phyloP scores from a whole-genome alignment of 2,797 vertebrate genomes.

The Synanceia verrucosa region DNA sequence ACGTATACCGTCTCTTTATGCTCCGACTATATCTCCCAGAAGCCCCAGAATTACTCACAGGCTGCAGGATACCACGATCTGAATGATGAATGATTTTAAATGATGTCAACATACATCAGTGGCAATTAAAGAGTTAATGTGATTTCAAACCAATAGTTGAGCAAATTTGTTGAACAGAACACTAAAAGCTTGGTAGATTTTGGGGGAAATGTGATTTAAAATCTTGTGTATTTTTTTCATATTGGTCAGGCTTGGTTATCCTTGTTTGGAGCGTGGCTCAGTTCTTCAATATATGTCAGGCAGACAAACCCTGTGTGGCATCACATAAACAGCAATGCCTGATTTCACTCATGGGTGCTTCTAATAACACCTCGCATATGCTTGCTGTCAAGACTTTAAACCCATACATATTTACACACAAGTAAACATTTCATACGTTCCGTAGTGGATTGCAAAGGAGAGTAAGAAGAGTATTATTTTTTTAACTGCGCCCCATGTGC shows the following conservation, averaged over 20 bases:
- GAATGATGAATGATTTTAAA: no score
- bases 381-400: constrained; percentile 10
- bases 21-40: no score
- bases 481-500: neutral
- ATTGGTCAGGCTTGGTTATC: neutral
- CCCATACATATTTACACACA: constrained; percentile 2
- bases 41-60: no score
- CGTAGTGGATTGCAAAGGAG: neutral
- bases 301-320: neutral
- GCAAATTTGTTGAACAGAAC: neutral
- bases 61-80: no score
- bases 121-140: no score
- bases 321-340: neutral
- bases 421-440: constrained; percentile 8
- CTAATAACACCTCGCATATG: constrained; percentile 18
- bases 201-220: neutral
- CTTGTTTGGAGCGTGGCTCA: neutral
- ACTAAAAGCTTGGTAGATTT: neutral
- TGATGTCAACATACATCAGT: no score
- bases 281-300: neutral
- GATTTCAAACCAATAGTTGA: neutral
- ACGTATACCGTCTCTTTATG: no score
- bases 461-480: constrained; percentile 7
- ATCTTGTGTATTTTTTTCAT: neutral
- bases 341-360: neutral